Base-by-base conservation (phyloP, 2,113 vertebrate species). In the Menura novaehollandiae region DNA sequence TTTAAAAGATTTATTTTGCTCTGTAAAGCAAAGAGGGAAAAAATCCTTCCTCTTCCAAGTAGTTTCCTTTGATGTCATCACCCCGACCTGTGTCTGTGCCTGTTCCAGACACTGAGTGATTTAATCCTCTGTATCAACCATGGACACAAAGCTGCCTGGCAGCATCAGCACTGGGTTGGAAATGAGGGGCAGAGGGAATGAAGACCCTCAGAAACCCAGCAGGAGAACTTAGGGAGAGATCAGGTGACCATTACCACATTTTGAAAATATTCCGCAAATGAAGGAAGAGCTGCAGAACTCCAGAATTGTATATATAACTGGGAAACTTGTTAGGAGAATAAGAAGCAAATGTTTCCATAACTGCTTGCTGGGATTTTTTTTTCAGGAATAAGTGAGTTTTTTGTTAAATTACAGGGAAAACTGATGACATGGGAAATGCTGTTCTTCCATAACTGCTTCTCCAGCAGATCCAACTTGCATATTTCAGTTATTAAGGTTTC, bases 231-330 rank as follows among this genome's bases (percentile, higher is more conserved):
- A 21, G 13, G 20, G 46, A 28, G 49, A 63, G 13, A 33, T 26
- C 30, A 22, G 60, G 35, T 0, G 1, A 24, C 32, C 9, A 0
- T 30, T 37, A 6, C 24, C 3, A 3, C 2, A 0, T 39, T 82
- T 55, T 47, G 49, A 47, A 89, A 81, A 39, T 46, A n/a, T 8
- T 83, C 35, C 51, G 85, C 39, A 72, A 44, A n/a, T 4, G 32
- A 74, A 19, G 30, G 60, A 43, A 87, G n/a, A 84, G 39, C 59
- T 23, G 3, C 11, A 37, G 15, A 66, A 44, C 35, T 26, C 30
- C 41, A 10, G n/a, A n/a, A 17, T 3, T 55, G 16, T 47, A 13
- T 55, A 37, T 7, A 7, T 21, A 68, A 37, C 33, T 82, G 67
- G 11, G 60, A 8, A 56, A 66, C 10, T 27, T 62, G 9, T 63